phyloP scores from a whole-genome alignment of 1,140 invertebrate genomes.

The Chironomus tepperi region DNA sequence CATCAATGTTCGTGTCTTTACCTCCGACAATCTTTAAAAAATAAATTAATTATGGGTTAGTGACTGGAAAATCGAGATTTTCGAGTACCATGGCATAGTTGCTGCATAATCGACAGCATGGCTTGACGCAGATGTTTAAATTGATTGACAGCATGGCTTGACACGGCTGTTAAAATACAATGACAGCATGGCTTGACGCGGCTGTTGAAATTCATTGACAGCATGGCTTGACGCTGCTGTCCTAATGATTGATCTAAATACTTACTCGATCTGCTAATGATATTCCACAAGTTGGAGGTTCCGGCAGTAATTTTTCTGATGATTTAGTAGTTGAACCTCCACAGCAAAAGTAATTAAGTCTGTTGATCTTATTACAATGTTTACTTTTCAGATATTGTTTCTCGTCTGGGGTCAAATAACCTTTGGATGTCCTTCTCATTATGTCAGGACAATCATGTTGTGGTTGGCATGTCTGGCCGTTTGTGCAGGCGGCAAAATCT shows the following conservation, averaged over 20 bases:
- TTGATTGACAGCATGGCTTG: too few relatives aligned
- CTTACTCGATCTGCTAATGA: neutral
- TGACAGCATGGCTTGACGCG: too few relatives aligned
- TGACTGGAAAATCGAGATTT: too few relatives aligned
- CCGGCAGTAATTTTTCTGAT: neutral
- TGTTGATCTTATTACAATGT: neutral
- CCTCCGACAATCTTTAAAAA: constrained; percentile 14
- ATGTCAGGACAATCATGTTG: neutral
- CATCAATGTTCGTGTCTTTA: constrained; percentile 20
- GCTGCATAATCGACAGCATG: neutral
- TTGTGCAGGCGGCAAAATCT: neutral
- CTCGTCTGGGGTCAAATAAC: neutral
- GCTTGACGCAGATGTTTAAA: too few relatives aligned
- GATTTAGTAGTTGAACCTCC: neutral
- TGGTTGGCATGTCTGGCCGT: neutral
- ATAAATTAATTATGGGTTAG: too few relatives aligned
- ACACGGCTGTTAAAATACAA: too few relatives aligned
- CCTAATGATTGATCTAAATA: too few relatives aligned
- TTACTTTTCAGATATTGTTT: neutral
- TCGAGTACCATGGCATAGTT: too few relatives aligned
- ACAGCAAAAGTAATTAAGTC: neutral
- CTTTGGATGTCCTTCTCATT: neutral
- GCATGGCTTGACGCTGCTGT: too few relatives aligned
- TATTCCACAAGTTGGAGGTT: neutral
- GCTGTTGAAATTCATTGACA: too few relatives aligned